A percentile compares a stretch with the other conserved stretches of the same genome.
These are phyloP conservation scores for Scortum barcoo DNA, from an alignment of 2,113 vertebrate genomes.

Conservation along the genomic window DNA sequence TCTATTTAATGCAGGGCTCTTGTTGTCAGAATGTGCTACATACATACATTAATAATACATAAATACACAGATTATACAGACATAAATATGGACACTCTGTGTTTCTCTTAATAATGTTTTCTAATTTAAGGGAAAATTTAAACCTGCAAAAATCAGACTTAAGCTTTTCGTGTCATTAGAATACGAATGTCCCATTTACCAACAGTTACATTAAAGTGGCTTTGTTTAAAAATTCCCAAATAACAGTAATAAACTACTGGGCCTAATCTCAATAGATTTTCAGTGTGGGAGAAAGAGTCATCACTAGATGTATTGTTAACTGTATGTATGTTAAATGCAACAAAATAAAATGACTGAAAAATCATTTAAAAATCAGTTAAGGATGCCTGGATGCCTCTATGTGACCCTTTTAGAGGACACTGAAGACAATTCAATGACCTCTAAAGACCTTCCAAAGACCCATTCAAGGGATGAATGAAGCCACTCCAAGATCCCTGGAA, in stretches of 20 bases:
- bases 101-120: background rate
- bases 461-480: background rate
- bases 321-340: background rate
- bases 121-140: no score
- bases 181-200: background rate
- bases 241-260: background rate
- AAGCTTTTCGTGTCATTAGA: background rate
- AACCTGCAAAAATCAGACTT: no score
- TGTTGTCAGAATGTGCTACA: background rate
- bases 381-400: background rate
- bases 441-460: background rate
- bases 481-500: background rate
- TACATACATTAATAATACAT: background rate
- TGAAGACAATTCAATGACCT: background rate
- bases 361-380: background rate
- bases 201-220: background rate
- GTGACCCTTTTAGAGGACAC: background rate
- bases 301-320: background rate
- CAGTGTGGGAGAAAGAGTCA: background rate
- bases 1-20: background rate
- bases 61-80: no score
- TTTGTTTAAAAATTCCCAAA: background rate
- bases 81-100: no score
- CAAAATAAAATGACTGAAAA: background rate
- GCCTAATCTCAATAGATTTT: background rate